Conservation (phyloP, 2,888 invertebrate genomes). For the Priocnemis perturbator region DNA sequence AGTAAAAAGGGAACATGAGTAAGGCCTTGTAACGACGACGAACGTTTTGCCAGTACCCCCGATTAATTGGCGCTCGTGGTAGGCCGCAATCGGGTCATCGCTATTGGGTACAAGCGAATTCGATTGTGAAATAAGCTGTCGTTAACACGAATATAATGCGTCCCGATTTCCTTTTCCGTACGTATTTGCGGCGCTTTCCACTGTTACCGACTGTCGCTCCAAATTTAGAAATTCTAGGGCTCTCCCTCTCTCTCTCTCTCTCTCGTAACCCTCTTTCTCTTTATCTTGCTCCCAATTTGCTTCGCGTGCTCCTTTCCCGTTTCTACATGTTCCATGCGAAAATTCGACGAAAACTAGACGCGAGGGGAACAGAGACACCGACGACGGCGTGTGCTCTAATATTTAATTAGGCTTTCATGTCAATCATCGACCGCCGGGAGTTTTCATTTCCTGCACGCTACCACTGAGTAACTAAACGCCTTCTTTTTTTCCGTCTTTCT, state of each 20-base stretch:
- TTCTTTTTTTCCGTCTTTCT: too few relatives aligned
- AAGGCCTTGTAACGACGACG: slow-evolving; percentile 3
- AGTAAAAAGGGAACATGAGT: too few relatives aligned
- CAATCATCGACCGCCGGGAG: too few relatives aligned
- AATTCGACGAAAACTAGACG: too few relatives aligned
- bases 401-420: too few relatives aligned
- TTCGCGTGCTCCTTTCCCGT: too few relatives aligned
- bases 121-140: slow-evolving; percentile 38
- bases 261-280: not conserved
- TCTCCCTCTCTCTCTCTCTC: not conserved
- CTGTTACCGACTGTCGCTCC: slow-evolving; percentile 5
- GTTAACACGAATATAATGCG: slow-evolving; percentile 25
- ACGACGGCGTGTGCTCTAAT: too few relatives aligned
- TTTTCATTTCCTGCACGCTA: too few relatives aligned
- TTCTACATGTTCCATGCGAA: too few relatives aligned
- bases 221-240: slow-evolving; percentile 4
- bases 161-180: slow-evolving; percentile 2
- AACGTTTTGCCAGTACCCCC: slow-evolving; percentile 30
- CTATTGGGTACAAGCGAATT: slow-evolving; percentile 39
- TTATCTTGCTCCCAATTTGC: too few relatives aligned
- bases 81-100: slow-evolving; percentile 41
- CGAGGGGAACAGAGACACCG: too few relatives aligned
- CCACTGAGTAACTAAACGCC: too few relatives aligned
- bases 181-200: not conserved
- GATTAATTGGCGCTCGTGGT: slow-evolving; percentile 40